Conservation (phyloP, 1,140 invertebrate species). For the Phymastichus coffea region DNA sequence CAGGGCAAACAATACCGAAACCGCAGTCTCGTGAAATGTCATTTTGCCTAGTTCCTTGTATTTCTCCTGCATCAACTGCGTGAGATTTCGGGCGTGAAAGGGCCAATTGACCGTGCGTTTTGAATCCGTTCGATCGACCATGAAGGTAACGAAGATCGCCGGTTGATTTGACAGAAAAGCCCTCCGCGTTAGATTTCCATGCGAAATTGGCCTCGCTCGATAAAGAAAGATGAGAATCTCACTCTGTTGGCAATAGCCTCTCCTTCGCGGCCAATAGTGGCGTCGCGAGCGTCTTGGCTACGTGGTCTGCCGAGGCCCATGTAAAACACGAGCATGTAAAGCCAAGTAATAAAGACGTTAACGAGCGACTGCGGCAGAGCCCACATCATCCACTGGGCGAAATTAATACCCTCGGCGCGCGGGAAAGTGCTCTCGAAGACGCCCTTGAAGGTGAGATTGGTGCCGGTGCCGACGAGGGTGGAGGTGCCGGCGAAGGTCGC, state of each 20-base stretch:
- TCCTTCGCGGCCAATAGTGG: conserved; percentile 59
- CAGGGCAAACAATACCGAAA: conserved; percentile 72
- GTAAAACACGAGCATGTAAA: conserved; percentile 70
- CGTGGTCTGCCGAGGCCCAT: conserved; percentile 71
- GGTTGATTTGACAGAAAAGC: no score
- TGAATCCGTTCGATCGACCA: no score
- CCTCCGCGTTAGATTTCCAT: no score
- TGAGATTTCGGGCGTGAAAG: no score
- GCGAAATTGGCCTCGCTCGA: no score
- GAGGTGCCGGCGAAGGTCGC: conserved; percentile 81
- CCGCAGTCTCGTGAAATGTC: conserved; percentile 74
- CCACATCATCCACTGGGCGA: conserved; percentile 74
- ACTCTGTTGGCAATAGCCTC: conserved; percentile 64
- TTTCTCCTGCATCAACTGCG: conserved; percentile 62
- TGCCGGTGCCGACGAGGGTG: conserved; percentile 84
- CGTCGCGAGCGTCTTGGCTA: conserved; percentile 61
- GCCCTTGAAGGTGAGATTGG: conserved; percentile 84
- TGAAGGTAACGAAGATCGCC: no score
- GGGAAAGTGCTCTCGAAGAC: conserved; percentile 64
- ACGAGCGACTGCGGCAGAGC: conserved; percentile 68
- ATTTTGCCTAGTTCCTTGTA: conserved; percentile 76
- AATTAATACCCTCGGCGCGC: conserved; percentile 61
- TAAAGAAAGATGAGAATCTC: no score
- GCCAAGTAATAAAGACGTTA: conserved; percentile 71
- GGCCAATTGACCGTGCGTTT: no score